These are phyloP conservation scores for Anolis sagrei DNA, from an alignment of 2,113 vertebrate genomes.

Conservation along the genomic window DNA sequence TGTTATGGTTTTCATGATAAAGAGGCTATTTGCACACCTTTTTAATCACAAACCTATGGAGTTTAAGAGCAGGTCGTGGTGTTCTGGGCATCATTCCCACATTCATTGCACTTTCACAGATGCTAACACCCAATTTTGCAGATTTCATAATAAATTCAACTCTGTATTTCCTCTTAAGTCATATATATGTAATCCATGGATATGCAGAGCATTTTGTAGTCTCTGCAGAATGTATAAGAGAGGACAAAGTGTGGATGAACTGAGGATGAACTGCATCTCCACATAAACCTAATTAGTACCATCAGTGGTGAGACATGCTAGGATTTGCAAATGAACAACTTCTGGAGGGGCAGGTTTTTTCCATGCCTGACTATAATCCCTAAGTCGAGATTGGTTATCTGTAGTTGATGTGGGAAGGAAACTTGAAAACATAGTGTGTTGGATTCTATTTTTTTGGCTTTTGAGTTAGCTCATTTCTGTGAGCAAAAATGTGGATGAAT, in stretches of 20 bases:
- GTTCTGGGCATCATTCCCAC: neutral
- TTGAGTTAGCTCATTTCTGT: neutral
- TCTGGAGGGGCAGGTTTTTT: neutral
- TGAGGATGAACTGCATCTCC: too few relatives aligned
- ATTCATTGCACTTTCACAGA: neutral
- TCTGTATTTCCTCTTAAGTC: neutral
- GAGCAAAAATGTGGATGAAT: neutral
- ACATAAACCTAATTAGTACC: neutral
- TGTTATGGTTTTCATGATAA: neutral
- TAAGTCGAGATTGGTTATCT: neutral
- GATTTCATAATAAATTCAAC: neutral
- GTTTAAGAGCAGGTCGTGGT: neutral
- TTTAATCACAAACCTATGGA: neutral
- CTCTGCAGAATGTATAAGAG: neutral
- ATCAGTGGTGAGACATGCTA: neutral
- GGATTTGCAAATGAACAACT: neutral
- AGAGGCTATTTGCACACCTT: neutral
- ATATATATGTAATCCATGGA: neutral
- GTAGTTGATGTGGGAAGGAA: neutral
- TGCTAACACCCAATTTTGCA: neutral
- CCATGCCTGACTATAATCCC: neutral
- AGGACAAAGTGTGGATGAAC: too few relatives aligned
- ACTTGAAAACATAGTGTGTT: neutral
- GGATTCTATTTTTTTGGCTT: neutral
- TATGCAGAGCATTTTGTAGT: neutral